Conservation (phyloP, 2,888 invertebrate species). For the Aelia acuminata region DNA sequence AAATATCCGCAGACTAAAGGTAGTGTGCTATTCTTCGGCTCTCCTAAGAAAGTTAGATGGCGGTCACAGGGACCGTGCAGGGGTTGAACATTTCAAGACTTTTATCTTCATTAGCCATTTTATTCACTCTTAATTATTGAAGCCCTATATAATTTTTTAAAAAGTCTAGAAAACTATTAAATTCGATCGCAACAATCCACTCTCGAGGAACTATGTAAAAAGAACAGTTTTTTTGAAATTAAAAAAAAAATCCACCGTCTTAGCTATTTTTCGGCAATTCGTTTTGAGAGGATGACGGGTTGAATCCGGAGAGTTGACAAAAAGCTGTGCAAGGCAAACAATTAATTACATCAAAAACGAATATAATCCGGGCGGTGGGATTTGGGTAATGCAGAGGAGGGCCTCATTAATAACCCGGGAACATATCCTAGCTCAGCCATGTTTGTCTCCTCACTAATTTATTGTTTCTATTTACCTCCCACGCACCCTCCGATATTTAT, state of each 20-base stretch:
- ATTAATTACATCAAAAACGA: slow-evolving; percentile 37
- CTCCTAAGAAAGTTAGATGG: too few species aligned
- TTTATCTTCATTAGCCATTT: too few species aligned
- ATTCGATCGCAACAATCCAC: too few species aligned
- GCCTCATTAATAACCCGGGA: background rate
- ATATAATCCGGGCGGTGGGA: background rate
- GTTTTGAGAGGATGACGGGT: background rate
- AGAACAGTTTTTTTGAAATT: background rate
- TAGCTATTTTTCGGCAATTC: background rate
- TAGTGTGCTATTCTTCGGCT: too few species aligned
- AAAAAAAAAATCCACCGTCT: background rate
- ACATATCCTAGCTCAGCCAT: background rate
- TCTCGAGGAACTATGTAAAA: too few species aligned
- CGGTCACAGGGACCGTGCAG: too few species aligned
- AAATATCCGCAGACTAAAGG: too few species aligned
- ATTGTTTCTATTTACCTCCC: slow-evolving; percentile 39
- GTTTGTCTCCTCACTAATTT: background rate
- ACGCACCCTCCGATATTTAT: background rate
- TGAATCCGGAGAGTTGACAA: slow-evolving; percentile 10
- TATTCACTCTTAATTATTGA: too few species aligned
- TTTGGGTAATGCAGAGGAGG: slow-evolving; percentile 31
- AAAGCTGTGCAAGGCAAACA: slow-evolving; percentile 37
- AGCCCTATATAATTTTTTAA: too few species aligned
- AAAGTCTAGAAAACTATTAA: too few species aligned
- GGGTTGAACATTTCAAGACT: too few species aligned